Percentiles rank a stretch among this genome's conserved stretches.
These are phyloP conservation scores for Gasteruption jaculator DNA, from an alignment of 2,888 invertebrate species.

Conservation along the genomic window DNA sequence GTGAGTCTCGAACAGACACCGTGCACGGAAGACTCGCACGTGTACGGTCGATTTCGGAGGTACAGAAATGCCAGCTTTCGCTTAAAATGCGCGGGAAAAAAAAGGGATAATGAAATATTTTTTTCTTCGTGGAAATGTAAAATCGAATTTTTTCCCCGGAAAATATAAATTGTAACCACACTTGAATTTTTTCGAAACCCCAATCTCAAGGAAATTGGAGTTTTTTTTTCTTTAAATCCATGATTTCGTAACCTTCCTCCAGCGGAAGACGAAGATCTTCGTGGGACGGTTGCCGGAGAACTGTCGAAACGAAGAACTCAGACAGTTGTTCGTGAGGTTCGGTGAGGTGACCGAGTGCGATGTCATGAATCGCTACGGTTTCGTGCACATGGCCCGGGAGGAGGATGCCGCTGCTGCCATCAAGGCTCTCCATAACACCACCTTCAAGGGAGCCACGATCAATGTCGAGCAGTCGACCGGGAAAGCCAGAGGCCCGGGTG, in stretches of 20 bases:
- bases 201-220: not conserved
- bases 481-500: slow-evolving; percentile 64
- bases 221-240: slow-evolving; percentile 5
- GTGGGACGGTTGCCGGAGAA: slow-evolving; percentile 87
- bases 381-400: slow-evolving; percentile 84
- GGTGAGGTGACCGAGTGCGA: slow-evolving; percentile 91
- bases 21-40: slow-evolving; percentile 27
- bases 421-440: slow-evolving; percentile 72
- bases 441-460: slow-evolving; percentile 79
- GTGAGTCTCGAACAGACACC: slow-evolving; percentile 46
- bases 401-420: slow-evolving; percentile 81
- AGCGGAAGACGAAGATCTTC: slow-evolving; percentile 80
- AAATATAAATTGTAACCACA: slow-evolving; percentile 12
- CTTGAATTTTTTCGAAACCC: slow-evolving; percentile 6
- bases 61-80: slow-evolving; percentile 24
- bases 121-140: not conserved
- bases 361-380: slow-evolving; percentile 90
- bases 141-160: not conserved
- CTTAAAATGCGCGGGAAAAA: not conserved
- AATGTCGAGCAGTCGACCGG: slow-evolving; percentile 80
- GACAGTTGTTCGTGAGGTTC: slow-evolving; percentile 78
- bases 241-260: slow-evolving; percentile 35
- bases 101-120: not conserved
- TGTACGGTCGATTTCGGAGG: slow-evolving; percentile 42
- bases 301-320: slow-evolving; percentile 77